Percentiles rank a stretch among this genome's conserved stretches.
Conservation (phyloP, 2,797 vertebrate genomes). For the Malacoraja senta region DNA sequence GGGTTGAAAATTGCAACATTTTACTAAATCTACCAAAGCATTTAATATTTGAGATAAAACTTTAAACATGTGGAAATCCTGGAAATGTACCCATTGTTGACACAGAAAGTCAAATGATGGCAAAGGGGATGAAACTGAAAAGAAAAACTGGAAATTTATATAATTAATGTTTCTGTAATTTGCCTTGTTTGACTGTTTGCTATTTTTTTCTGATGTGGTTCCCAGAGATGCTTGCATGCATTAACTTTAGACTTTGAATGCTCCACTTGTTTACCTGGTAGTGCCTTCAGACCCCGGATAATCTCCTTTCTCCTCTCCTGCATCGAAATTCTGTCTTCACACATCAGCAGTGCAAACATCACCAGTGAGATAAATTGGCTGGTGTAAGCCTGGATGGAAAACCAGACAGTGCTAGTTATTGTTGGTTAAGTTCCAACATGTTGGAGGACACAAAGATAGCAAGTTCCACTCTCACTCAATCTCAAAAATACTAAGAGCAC, state of each 20-base stretch:
- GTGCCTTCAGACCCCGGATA: conserved; percentile 76
- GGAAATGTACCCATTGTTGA: not conserved
- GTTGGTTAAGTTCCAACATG: not conserved
- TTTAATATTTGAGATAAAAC: not conserved
- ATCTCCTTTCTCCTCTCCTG: conserved; percentile 90
- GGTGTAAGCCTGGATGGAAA: conserved; percentile 77
- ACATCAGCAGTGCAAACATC: conserved; percentile 97
- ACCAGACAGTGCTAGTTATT: not conserved
- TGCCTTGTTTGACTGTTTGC: not conserved
- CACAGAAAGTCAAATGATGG: not conserved
- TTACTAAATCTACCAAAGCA: not conserved
- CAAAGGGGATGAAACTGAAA: not conserved
- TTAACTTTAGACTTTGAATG: not conserved
- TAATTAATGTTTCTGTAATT: not conserved
- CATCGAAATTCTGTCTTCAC: conserved; percentile 91
- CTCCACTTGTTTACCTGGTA: conserved; percentile 73
- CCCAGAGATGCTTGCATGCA: no score
- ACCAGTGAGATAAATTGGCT: conserved; percentile 94
- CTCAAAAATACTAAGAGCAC: not conserved
- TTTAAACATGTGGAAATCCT: not conserved
- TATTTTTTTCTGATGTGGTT: not conserved
- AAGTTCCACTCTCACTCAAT: not conserved
- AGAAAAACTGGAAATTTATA: not conserved
- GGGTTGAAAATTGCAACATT: not conserved
- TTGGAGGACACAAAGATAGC: not conserved